Percentiles rank a stretch among this genome's conserved stretches.
Conservation (phyloP, 2,113 vertebrate species). For the Pseudopipra pipra region DNA sequence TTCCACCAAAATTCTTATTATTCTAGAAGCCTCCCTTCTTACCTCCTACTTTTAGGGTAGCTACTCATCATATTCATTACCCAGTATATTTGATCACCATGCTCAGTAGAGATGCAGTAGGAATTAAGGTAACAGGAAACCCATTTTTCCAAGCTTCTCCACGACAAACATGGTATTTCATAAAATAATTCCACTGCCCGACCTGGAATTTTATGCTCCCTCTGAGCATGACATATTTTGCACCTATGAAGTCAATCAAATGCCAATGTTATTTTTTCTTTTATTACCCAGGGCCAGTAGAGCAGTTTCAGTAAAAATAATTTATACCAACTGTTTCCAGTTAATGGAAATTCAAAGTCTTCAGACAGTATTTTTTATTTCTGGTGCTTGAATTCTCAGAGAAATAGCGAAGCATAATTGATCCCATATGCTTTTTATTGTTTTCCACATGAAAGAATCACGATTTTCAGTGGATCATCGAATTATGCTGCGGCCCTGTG, state of each 20-base stretch:
- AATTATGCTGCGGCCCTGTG: not conserved
- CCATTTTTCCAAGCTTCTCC: not conserved
- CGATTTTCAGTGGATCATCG: not conserved
- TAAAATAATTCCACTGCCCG: not conserved
- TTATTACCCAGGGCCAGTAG: conserved; percentile 36
- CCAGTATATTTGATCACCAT: not conserved
- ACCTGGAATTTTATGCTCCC: conserved; percentile 4
- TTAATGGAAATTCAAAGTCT: conserved; percentile 40
- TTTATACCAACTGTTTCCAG: conserved; percentile 62
- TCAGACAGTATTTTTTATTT: conserved; percentile 34
- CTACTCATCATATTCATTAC: not conserved
- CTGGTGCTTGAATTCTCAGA: conserved; percentile 29
- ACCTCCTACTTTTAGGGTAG: not conserved
- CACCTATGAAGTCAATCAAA: conserved; percentile 47
- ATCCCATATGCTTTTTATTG: conserved; percentile 43
- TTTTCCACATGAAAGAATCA: conserved; percentile 59
- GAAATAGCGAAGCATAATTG: conserved; percentile 6
- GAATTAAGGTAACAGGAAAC: not conserved
- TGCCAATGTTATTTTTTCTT: conserved; percentile 27
- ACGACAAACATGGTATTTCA: not conserved
- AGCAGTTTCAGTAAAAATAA: conserved; percentile 50
- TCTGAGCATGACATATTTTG: conserved; percentile 31
- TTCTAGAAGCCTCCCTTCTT: not conserved
- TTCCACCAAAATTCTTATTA: not conserved
- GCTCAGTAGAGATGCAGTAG: not conserved